phyloP scores from a whole-genome alignment of 2,888 invertebrate species.

The Lysandra bellargus region DNA sequence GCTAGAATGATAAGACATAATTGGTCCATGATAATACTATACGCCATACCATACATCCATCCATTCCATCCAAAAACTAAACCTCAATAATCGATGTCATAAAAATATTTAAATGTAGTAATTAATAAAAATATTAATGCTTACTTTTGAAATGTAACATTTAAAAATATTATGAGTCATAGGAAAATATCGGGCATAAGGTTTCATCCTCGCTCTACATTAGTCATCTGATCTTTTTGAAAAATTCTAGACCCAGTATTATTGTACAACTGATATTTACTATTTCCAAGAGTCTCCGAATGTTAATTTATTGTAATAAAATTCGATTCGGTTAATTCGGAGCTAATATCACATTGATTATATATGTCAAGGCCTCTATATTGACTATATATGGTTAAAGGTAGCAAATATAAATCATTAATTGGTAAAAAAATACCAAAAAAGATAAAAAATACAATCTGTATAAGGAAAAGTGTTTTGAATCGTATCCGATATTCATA shows the following conservation, averaged over 20 bases:
- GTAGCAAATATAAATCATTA: background rate
- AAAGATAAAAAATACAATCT: background rate
- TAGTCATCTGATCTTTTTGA: background rate
- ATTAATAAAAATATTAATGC: background rate
- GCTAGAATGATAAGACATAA: too few relatives aligned
- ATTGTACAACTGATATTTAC: background rate
- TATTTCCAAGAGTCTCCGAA: background rate
- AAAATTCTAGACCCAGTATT: background rate
- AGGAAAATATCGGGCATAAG: background rate
- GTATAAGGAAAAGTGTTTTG: background rate
- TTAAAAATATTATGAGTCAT: background rate
- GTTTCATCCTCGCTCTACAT: background rate
- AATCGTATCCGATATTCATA: background rate
- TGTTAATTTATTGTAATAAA: background rate
- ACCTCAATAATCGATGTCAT: background rate
- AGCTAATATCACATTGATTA: background rate
- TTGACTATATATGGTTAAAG: slow-evolving; percentile 1
- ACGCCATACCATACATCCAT: too few relatives aligned
- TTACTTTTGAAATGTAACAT: background rate
- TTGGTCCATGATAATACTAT: too few relatives aligned
- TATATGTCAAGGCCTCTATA: slow-evolving; percentile 3
- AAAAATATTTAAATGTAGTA: background rate
- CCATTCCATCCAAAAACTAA: background rate
- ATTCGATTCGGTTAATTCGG: background rate
- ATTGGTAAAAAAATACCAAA: background rate